phyloP scores from a whole-genome alignment of 2,113 vertebrate species.

The Python bivittatus region DNA sequence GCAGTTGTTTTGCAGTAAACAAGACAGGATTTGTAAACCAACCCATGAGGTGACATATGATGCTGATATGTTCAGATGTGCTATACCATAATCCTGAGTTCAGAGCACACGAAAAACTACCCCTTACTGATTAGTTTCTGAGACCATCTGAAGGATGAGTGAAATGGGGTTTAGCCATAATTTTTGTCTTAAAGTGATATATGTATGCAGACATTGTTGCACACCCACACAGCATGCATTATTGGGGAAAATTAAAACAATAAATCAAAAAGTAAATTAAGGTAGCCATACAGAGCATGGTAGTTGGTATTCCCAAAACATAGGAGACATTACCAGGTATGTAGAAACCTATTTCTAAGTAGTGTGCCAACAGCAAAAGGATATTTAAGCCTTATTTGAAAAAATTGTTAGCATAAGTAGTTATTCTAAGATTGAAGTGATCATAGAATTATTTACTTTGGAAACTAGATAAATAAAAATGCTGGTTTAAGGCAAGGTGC shows the following conservation, averaged over 20 bases:
- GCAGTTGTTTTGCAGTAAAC: neutral
- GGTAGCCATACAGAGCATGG: neutral
- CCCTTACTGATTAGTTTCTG: neutral
- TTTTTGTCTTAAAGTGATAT: neutral
- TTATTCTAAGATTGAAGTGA: conserved; percentile 23
- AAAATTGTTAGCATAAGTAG: conserved; percentile 24
- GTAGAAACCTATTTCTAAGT: neutral
- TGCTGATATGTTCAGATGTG: neutral
- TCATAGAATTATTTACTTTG: conserved; percentile 18
- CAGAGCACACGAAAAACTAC: neutral
- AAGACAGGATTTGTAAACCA: neutral
- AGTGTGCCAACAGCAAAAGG: conserved; percentile 7
- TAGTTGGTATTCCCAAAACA: neutral
- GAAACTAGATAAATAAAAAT: conserved; percentile 8
- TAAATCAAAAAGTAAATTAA: neutral
- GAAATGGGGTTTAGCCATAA: neutral
- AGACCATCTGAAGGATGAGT: neutral
- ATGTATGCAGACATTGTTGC: neutral
- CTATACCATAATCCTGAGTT: neutral
- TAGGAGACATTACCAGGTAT: neutral
- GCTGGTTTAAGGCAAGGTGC: neutral
- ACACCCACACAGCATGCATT: neutral
- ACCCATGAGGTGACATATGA: neutral
- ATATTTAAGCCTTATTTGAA: conserved; percentile 15
- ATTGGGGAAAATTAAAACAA: neutral